Percentiles rank a stretch among this genome's conserved stretches.
Conservation (phyloP, 2,113 vertebrate species). For the Dipodomys spectabilis region DNA sequence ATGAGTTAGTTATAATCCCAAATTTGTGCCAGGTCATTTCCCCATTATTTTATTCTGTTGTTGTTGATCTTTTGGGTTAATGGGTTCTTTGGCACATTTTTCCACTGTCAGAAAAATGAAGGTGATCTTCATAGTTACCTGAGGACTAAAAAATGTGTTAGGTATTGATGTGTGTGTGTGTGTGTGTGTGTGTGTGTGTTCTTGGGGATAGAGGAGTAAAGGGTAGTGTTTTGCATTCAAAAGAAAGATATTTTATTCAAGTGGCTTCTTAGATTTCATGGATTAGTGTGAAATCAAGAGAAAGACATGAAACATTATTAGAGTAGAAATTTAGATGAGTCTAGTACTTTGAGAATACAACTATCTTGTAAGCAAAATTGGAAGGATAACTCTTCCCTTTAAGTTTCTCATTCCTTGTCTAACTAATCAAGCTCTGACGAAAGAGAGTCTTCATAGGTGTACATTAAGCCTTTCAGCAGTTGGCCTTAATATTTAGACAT, state of each 20-base stretch:
- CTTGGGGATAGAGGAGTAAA: background rate
- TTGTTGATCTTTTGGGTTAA: background rate
- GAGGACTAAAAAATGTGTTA: background rate
- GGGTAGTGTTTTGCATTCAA: background rate
- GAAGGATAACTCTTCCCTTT: background rate
- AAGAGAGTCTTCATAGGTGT: background rate
- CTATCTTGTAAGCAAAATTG: background rate
- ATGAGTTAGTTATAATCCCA: background rate
- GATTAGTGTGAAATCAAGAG: background rate
- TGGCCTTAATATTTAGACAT: background rate
- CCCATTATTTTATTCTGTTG: background rate
- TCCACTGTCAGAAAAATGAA: background rate
- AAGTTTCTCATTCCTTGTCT: too few relatives aligned
- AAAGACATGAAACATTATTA: background rate
- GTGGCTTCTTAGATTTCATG: background rate
- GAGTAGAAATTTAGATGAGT: background rate
- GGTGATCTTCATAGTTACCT: background rate
- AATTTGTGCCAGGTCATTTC: background rate
- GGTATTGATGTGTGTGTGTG: background rate
- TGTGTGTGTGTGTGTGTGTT: background rate
- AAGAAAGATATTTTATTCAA: background rate
- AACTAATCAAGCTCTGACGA: background rate
- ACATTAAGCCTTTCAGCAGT: background rate
- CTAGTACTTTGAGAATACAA: background rate
- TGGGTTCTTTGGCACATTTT: background rate